Base-by-base conservation (phyloP, 2,888 invertebrate species). In the Macaria liturata region DNA sequence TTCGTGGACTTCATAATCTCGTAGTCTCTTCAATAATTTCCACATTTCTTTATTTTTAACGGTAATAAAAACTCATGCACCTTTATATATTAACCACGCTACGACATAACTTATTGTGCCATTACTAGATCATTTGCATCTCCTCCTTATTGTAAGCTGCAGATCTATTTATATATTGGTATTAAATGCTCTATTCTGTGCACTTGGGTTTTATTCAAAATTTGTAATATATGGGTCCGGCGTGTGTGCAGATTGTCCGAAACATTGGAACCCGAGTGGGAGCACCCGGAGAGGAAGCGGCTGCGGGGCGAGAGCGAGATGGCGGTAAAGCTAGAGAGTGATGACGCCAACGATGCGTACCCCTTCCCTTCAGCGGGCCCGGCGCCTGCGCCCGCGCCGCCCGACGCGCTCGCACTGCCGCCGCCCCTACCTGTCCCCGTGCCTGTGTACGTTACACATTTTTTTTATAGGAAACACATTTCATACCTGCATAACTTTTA, bases 241-340 rank as follows among this genome's bases (percentile, higher is more conserved):
- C 76, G 78, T 72, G 84, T 88, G 78, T 78, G 73, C 92, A 92
- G 92, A 91, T 91, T 86, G 63, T 83, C 87, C 70, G 88, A 88
- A 75, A 76, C 84, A 66, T 74, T 82, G 77, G 91, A 91, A 73
- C 50, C 66, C 55, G 88, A 88, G 81, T 92, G 90, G 84, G 92
- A 92, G 68, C 84, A 84, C 78, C 89, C 76, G 71, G 91, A 80
- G 74, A 71, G 71, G 84, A 92, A 92, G 76, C 76, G 91, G 64
- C 93, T 93, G 74, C 91, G 93, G 47, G 93, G 94, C 80, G 91
- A 93, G 73, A 92, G 92, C 74, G 94, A 94, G 80, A 86, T 93
- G 81, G 94, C 94, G 71, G 93, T 95, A 71, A 95, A 95, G 86
- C 81, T 95, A 73, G 95, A 95, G 85, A 94, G 95, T 74, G 95